Base-by-base conservation (phyloP, 2,113 vertebrate genomes). In the Oreochromis niloticus region DNA sequence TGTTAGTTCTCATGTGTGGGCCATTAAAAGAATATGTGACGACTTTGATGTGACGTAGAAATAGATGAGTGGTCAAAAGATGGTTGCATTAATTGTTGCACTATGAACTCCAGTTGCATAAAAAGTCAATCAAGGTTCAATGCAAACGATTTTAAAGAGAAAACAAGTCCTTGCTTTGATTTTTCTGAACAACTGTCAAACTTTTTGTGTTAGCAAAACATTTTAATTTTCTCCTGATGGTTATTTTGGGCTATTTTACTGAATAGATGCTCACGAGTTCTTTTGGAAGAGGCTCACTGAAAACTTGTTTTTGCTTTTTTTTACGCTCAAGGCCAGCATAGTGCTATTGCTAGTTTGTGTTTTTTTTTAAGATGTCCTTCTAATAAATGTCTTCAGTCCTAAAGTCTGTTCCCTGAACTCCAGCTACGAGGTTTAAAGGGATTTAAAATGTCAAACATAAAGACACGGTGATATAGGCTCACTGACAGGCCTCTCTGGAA, bases 321-420 rank as follows among this genome's bases (percentile, higher is more conserved):
- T 75, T 66, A 50, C 2, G 68, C 75, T 84, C 9, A 87, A 82
- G 27, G 73, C 57, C 36, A 55, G 34, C 87, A 84, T 84, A 78
- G 80, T 75, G 81, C 73, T 68, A 59, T 92, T 32, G 27, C 11
- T 85, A 34, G 81, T 82, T 52, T 89, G 48, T 95, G 68, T 94
- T 92, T 2, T 50, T 84, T 83, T 91, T 57, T 83, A 83, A 83
- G 16, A 80, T 27, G 13, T 79, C 63, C n/a, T 89, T 86, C 71
- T 88, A 94, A 93, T 95, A 95, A 95, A 95, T 32, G 80, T 86
- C 52, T 91, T 87, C 48, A 8, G 41, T 68, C 85, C 41, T 59
- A 52, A 24, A 34, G 86, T 91, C 71, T 93, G 56, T 54, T 86
- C 50, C 36, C 50, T 91, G 86, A 90, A 82, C 30, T 78, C 41